Percentiles rank a stretch among this genome's conserved stretches.
phyloP scores from a whole-genome alignment of 2,797 vertebrate genomes.

The Gastrophryne carolinensis region DNA sequence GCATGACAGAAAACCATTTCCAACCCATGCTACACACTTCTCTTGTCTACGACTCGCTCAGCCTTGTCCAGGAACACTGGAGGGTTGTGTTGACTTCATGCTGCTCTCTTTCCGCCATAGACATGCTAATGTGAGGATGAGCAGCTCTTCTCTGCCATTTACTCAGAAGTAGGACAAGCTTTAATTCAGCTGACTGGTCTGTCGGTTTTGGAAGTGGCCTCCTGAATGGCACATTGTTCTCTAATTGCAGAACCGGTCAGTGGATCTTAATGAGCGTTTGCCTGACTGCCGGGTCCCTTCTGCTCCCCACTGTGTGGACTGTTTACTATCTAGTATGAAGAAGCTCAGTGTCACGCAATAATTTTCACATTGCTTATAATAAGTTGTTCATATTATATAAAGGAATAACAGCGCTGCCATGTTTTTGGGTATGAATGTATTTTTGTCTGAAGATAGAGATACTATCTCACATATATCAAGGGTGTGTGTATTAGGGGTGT shows the following conservation, averaged over 20 bases:
- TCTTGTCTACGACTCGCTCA: neutral
- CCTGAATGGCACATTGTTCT: conserved; percentile 43
- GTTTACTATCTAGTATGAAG: too few relatives aligned
- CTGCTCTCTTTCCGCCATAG: neutral
- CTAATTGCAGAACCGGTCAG: conserved; percentile 41
- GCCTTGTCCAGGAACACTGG: neutral
- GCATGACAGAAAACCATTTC: too few relatives aligned
- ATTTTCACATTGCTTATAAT: too few relatives aligned
- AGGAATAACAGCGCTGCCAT: too few relatives aligned
- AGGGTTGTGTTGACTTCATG: neutral
- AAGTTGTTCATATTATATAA: too few relatives aligned
- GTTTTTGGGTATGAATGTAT: too few relatives aligned
- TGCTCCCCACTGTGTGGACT: too few relatives aligned
- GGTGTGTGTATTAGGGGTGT: too few relatives aligned
- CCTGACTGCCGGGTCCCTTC: neutral
- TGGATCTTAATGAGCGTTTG: neutral
- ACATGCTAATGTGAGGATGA: conserved; percentile 33
- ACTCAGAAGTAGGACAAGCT: conserved; percentile 29
- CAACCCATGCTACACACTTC: too few relatives aligned
- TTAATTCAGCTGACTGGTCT: conserved; percentile 36
- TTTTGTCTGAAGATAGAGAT: too few relatives aligned
- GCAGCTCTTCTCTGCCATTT: conserved; percentile 25
- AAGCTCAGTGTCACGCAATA: too few relatives aligned
- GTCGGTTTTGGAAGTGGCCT: conserved; percentile 25
- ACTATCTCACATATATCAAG: too few relatives aligned